Base-by-base conservation (phyloP, 2,113 vertebrate genomes). In the Rhombomys opimus region DNA sequence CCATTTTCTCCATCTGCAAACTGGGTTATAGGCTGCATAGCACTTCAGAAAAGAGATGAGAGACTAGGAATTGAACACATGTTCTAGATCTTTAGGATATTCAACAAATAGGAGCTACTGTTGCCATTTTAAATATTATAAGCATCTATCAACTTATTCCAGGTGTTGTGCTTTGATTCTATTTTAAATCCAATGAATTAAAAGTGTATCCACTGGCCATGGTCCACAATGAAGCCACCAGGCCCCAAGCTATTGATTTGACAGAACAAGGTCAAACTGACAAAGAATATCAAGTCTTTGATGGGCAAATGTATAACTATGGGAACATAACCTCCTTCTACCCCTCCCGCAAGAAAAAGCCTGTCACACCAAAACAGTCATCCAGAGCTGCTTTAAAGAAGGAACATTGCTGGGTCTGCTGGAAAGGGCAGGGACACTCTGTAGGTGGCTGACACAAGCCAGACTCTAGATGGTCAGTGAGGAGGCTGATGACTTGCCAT, bases 401-500 rank as follows among this genome's bases (percentile, higher is more conserved):
- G 75, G 88, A 72, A 80, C 14, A 95, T 75, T 15, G 10, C 61
- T 17, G 87, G 93, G 89, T 38, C 11, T 41, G 23, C 10, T 0
- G 93, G 94, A 93, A 87, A 80, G 67, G 17, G 75, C 87, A 89
- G 0, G 32, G 85, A 65, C 82, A n/a, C 75, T 35, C 2, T 30
- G n/a, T 10, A 77, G 75, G 93, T 91, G 94, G 38, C 90, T 80
- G 90, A 95, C 35, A 90, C 57, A 91, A 57, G 52, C 96, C 46
- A 61, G 85, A 91, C 41, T 50, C 41, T 54, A 68, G 72, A 52
- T 54, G 81, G 23, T 57, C 52, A 52, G 76, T 2, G 63, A n/a
- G 95, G 80, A 41, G 94, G 82, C 41, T 75, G 89, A 94, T 93
- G 13, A 25, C 61, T 95, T 94, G 63, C 93, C 89, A 81, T 95